Evolutionary conservation across 2,113 vertebrate species (phyloP).

Genomic region (Falco punctatus): DNA sequence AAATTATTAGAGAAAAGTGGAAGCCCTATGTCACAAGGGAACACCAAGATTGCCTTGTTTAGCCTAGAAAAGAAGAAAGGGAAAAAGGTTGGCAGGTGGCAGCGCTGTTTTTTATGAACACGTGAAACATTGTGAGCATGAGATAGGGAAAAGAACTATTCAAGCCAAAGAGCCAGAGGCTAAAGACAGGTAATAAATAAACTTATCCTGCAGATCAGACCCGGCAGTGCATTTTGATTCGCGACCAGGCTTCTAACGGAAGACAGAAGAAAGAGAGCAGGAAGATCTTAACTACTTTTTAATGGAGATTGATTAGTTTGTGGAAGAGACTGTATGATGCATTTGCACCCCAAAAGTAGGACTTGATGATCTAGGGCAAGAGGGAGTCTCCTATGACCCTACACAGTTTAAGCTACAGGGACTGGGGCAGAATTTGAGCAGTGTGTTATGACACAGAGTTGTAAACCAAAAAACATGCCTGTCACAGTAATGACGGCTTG

Average conservation of each 20-base stretch:
- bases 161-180: neutral
- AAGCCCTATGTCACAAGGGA: neutral
- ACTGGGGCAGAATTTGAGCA: neutral
- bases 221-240: neutral
- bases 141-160: neutral
- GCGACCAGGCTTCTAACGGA: neutral
- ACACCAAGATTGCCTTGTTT: neutral
- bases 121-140: neutral
- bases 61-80: neutral
- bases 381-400: neutral
- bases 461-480: fast-evolving
- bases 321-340: neutral
- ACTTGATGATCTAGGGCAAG: neutral
- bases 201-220: neutral
- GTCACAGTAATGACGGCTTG: neutral
- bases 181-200: neutral
- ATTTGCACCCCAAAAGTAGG: neutral
- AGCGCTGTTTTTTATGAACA: neutral
- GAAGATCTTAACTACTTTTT: neutral
- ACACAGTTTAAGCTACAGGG: neutral
- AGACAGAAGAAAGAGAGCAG: neutral
- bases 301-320: neutral
- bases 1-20: neutral
- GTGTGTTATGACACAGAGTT: neutral
- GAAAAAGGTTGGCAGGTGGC: neutral